These are phyloP conservation scores for Enteromius paludinosus DNA, from an alignment of 2,797 vertebrate species.

Conservation along the genomic window DNA sequence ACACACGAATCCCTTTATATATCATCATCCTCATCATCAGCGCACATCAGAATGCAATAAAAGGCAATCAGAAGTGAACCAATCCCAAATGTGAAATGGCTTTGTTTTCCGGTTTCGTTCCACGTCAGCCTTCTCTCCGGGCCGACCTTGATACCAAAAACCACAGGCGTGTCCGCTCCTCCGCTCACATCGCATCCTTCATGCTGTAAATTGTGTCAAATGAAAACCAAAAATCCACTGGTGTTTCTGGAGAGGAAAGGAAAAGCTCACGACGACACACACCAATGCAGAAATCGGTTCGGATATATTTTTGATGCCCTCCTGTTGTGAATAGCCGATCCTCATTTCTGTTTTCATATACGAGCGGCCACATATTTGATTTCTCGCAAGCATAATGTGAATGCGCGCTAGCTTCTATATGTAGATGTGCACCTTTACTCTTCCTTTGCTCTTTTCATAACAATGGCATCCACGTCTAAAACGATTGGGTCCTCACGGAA, in stretches of 20 bases:
- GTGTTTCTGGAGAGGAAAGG: conserved; percentile 84
- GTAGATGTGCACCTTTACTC: conserved; percentile 88
- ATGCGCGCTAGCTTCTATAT: conserved; percentile 83
- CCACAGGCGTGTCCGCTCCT: conserved; percentile 69
- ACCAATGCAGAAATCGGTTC: conserved; percentile 78
- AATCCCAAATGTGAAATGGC: conserved; percentile 68
- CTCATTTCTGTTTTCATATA: conserved; percentile 71
- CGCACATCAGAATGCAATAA: conserved; percentile 49
- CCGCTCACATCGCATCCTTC: conserved; percentile 86
- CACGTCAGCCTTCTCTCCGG: conserved; percentile 71
- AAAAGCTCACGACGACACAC: conserved; percentile 78
- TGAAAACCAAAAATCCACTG: conserved; percentile 88
- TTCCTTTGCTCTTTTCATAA: conserved; percentile 66
- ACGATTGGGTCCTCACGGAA: neutral
- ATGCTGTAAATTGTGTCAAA: conserved; percentile 86
- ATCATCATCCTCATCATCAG: conserved; percentile 5
- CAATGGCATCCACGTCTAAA: conserved; percentile 60
- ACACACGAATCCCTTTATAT: conserved; percentile 29
- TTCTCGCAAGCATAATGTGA: conserved; percentile 83
- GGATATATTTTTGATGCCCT: conserved; percentile 75
- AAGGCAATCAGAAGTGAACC: conserved; percentile 51
- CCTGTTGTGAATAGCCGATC: conserved; percentile 75
- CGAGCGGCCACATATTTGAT: conserved; percentile 70
- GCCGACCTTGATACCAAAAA: conserved; percentile 90
- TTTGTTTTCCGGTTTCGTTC: conserved; percentile 63